phyloP scores from a whole-genome alignment of 1,140 invertebrate species.

The Megalopta genalis region DNA sequence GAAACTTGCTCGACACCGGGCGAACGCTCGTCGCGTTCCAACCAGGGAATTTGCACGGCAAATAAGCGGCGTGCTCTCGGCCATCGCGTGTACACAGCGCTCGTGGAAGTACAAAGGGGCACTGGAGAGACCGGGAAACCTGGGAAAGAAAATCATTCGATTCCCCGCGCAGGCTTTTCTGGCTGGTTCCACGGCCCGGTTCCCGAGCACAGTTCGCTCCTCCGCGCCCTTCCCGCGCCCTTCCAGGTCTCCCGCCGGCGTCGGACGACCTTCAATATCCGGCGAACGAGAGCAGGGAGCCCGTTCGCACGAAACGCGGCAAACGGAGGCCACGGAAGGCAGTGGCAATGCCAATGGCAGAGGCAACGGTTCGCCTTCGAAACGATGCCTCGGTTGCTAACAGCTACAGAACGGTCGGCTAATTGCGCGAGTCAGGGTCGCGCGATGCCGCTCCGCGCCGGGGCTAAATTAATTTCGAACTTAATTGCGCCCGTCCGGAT shows the following conservation, averaged over 20 bases:
- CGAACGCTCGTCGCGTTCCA: neutral
- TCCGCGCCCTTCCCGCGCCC: neutral
- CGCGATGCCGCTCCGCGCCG: neutral
- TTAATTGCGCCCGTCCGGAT: slow-evolving; percentile 49
- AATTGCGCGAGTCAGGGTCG: slow-evolving; percentile 41
- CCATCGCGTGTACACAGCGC: slow-evolving; percentile 1
- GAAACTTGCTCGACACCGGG: neutral
- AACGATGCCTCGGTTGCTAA: slow-evolving; percentile 34
- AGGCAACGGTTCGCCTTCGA: neutral
- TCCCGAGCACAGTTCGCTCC: neutral
- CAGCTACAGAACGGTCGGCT: slow-evolving; percentile 42
- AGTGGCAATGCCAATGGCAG: neutral
- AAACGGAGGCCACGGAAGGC: neutral
- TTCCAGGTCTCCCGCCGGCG: neutral
- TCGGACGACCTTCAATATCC: slow-evolving; percentile 62
- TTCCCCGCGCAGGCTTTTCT: neutral
- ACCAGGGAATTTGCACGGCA: slow-evolving; percentile 19
- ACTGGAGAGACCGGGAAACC: too few relatives aligned
- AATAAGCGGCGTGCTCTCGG: slow-evolving; percentile 10
- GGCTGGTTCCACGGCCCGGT: too few relatives aligned
- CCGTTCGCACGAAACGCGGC: slow-evolving; percentile 32
- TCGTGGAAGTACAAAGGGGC: too few relatives aligned
- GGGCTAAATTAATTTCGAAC: slow-evolving; percentile 53
- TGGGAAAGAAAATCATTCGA: slow-evolving; percentile 11
- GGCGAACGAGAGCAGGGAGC: slow-evolving; percentile 35